Conservation (phyloP, 2,113 vertebrate species). For the Mormoops blainvillei region DNA sequence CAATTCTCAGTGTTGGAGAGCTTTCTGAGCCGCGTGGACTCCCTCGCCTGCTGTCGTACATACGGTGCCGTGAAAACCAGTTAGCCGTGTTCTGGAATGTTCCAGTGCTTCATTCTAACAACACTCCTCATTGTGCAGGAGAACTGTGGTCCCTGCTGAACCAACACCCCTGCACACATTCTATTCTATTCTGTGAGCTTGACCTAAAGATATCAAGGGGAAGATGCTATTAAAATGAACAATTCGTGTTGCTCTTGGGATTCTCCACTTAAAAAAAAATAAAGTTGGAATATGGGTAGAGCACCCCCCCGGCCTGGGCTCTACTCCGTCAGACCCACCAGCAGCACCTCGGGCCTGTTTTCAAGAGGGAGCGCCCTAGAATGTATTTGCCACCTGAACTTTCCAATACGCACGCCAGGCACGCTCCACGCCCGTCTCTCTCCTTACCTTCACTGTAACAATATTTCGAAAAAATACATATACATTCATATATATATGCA, state of each 20-base stretch:
- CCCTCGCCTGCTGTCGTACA: not conserved
- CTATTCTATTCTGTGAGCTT: accelerated
- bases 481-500: too few relatives aligned
- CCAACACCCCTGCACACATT: accelerated
- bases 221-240: not conserved
- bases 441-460: too few relatives aligned
- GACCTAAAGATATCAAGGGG: not conserved
- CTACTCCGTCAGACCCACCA: accelerated
- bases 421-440: accelerated
- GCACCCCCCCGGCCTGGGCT: accelerated
- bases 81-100: not conserved
- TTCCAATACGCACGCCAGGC: accelerated
- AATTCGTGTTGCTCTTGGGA: accelerated
- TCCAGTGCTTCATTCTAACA: accelerated
- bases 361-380: too few relatives aligned
- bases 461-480: too few relatives aligned
- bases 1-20: not conserved
- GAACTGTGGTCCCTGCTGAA: accelerated
- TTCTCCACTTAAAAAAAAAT: not conserved
- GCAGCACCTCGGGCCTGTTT: not conserved
- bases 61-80: not conserved
- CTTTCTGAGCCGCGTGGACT: not conserved
- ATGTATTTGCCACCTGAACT: not conserved
- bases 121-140: not conserved
- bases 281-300: not conserved